A percentile compares a stretch with the other conserved stretches of the same genome.
These are phyloP conservation scores for Eupithecia subfuscata DNA, from an alignment of 2,888 invertebrate genomes.

Conservation along the genomic window DNA sequence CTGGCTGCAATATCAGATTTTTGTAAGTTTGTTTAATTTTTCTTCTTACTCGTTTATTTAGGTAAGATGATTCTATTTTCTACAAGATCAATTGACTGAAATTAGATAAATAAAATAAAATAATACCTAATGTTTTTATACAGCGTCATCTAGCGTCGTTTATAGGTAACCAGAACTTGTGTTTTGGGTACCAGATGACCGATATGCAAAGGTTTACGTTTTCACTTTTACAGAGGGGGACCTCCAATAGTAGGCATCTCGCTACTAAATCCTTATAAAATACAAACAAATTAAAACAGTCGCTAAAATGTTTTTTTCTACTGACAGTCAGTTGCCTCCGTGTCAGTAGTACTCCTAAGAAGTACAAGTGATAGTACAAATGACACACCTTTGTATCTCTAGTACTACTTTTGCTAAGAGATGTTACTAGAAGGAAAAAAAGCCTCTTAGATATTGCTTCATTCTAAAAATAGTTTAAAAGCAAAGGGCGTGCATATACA, in stretches of 20 bases:
- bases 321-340: too few relatives aligned
- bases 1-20: slow-evolving; percentile 6
- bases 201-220: not conserved
- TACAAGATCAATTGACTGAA: not conserved
- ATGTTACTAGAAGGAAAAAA: not conserved
- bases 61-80: not conserved
- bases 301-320: too few relatives aligned
- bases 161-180: not conserved
- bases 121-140: not conserved
- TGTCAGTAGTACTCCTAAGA: too few relatives aligned
- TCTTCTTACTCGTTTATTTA: not conserved
- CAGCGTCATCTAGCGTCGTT: too few relatives aligned
- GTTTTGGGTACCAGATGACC: not conserved
- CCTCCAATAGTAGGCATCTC: too few relatives aligned
- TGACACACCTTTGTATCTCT: too few relatives aligned
- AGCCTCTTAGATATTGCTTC: not conserved
- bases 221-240: too few relatives aligned
- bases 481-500: not conserved
- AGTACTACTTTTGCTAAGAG: too few relatives aligned
- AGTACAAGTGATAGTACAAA: too few relatives aligned
- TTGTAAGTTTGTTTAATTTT: not conserved
- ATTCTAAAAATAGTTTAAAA: not conserved
- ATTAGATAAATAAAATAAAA: not conserved
- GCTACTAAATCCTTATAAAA: too few relatives aligned
- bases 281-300: too few relatives aligned